Base-by-base conservation (phyloP, 2,888 invertebrate genomes). In the Copidosoma aretas region DNA sequence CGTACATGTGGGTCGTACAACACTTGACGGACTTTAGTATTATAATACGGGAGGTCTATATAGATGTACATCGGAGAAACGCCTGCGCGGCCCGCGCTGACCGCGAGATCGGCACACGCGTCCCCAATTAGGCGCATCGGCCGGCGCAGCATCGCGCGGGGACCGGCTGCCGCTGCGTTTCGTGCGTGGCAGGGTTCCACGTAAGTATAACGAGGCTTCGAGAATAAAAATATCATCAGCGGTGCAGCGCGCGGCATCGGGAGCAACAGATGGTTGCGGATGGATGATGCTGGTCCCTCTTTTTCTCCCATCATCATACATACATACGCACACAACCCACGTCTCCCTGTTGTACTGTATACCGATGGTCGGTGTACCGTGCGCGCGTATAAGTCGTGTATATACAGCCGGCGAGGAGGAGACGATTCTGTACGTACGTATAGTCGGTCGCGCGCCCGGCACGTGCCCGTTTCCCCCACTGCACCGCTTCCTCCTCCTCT, bases 391-490 rank as follows among this genome's bases (percentile, higher is more conserved):
- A 41, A 41, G 41, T 14, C n/a, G 32, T 32, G 32, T 32, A 32
- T 32, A 32, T 32, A 32, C n/a, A n/a, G n/a, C n/a, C n/a, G n/a
- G n/a, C n/a, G n/a, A n/a, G n/a, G n/a, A n/a, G n/a, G n/a, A n/a
- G n/a, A n/a, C n/a, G n/a, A n/a, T n/a, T n/a, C n/a, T n/a, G n/a
- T n/a, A n/a, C n/a, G n/a, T n/a, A 32, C 4, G 32, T 32, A 32
- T 8, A 32, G 32, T 8, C 32, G 32, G 32, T 8, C 43, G 43
- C 43, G 54, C 39, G 54, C 61, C 76, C 78, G 82, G 81, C 83
- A 82, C 82, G 83, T 83, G 83, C 83, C 83, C 82, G 82, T 81
- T 82, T 82, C 82, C 83, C 82, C 82, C 83, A 83, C 83, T 83
- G 72, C 79, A 52, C 56, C 80, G 79, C 79, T 79, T 77, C 77